Evolutionary conservation across 2,113 vertebrate species (phyloP), one percentile per base, ranked within the genome.

Genomic region (Apus apus): DNA sequence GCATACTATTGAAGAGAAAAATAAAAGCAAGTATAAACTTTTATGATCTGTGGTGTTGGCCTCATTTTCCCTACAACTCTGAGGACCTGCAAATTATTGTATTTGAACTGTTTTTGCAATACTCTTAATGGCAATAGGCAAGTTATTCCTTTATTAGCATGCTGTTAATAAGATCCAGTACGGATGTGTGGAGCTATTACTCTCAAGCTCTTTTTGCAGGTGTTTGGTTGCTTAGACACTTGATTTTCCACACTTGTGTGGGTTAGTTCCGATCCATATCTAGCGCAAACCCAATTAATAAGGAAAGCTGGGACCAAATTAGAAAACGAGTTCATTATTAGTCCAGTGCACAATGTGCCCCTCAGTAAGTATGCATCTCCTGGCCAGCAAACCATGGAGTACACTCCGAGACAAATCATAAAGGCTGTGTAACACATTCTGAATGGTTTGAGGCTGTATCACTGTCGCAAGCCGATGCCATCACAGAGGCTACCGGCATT

Each of bases 321-420:
- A 45, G 29, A 75, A 71, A 71, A 40, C 10, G 25, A 51, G 27
- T 17, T 68, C 12, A 4, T 46, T 9, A 13, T 60, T 27, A 46
- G 23, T 26, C 15, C 6, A 2, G 22, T 13, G 5, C 0, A 1
- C 11, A n/a, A 8, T 3, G 9, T 51, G 22, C 18, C 40, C 5
- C 8, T 56, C 19, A 14, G 30, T 30, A 23, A 29, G 8, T 11
- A 3, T 22, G n/a, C 6, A 8, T 17, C 21, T 43, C 34, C 15
- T 51, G 48, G 32, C 29, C 26, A 48, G 45, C 40, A 85, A 27
- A 50, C 14, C 21, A 6, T 7, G 25, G 25, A 20, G 18, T 20
- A 22, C 3, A 3, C 17, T 62, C 27, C 22, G 36, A 50, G 22
- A 22, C 27, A 74, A 71, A 46, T 40, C 20, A 26, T 27, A 30